These are phyloP conservation scores for Fragum fragum DNA, from an alignment of 2,888 invertebrate genomes.

Conservation along the genomic window DNA sequence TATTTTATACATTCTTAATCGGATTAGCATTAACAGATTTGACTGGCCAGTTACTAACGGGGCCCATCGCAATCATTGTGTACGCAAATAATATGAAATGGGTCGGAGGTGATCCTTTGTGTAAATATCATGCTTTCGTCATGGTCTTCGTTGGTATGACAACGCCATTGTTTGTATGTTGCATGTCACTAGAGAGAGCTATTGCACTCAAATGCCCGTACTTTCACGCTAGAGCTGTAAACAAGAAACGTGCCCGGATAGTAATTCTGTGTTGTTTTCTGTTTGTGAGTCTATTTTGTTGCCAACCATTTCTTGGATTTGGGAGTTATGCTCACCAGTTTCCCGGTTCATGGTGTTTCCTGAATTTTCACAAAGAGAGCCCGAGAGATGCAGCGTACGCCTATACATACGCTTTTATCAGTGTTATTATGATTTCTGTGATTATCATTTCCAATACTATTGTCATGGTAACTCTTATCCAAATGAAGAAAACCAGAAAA, in stretches of 20 bases:
- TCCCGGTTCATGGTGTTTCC: slow-evolving; percentile 86
- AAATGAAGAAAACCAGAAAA: slow-evolving; percentile 74
- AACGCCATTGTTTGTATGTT: slow-evolving; percentile 85
- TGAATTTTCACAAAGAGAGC: slow-evolving; percentile 83
- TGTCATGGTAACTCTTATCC: slow-evolving; percentile 79
- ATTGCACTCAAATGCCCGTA: slow-evolving; percentile 84
- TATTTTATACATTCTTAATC: slow-evolving; percentile 84
- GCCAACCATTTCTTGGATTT: slow-evolving; percentile 84
- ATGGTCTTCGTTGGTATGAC: slow-evolving; percentile 85
- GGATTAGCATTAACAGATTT: slow-evolving; percentile 86
- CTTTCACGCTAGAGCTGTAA: slow-evolving; percentile 81
- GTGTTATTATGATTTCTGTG: slow-evolving; percentile 75
- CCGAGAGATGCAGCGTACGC: slow-evolving; percentile 78
- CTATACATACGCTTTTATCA: slow-evolving; percentile 79
- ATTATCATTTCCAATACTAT: slow-evolving; percentile 75
- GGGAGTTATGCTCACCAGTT: slow-evolving; percentile 85
- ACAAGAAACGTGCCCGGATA: slow-evolving; percentile 76
- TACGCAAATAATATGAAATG: slow-evolving; percentile 84
- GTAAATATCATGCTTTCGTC: slow-evolving; percentile 85
- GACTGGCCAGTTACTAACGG: slow-evolving; percentile 84
- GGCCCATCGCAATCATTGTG: slow-evolving; percentile 79
- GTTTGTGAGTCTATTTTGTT: slow-evolving; percentile 78
- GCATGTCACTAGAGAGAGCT: slow-evolving; percentile 86
- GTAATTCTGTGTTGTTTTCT: slow-evolving; percentile 75
- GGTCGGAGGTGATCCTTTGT: slow-evolving; percentile 83